Base-by-base conservation (phyloP, 2,888 invertebrate genomes). In the Sthenelais limicola region DNA sequence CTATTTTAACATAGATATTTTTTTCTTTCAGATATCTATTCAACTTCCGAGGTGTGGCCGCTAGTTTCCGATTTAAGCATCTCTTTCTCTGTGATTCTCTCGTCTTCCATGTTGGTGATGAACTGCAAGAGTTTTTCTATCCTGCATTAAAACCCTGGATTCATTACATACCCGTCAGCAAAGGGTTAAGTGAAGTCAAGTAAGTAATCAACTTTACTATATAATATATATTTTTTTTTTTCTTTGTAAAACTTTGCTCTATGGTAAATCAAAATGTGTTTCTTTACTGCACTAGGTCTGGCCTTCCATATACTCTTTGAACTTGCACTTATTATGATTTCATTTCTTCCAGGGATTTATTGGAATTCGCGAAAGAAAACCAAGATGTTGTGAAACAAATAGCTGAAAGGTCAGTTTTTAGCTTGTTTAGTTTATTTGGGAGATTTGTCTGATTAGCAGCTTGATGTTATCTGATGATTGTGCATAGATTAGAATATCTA, bases 51-150 rank as follows among this genome's bases (percentile, higher is more conserved):
- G 98, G 98, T 1, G 97, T 98, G 0, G 97, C 98, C 1, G 98
- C 98, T 12, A 97, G 97, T 87, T 98, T 98, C 85, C 91, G 98
- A n/a, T 92, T 97, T 70, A 97, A 97, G 86, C 97, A 98, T 89
- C 90, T 98, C 51, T 95, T 98, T 83, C 89, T 98, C 0, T 98
- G 98, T 85, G 92, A 93, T 81, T 97, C 97, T 0, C 88, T 97
- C 48, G 94, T 98, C 0, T 95, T 97, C 83, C 97, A 98, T 87
- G 96, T 97, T 0, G 97, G 97, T 0, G 90, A 94, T 80, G 94
- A 96, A 77, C 98, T 97, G 97, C 89, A 92, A 48, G 98, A 98
- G 89, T 98, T 98, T 88, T 98, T 96, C 88, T 98, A 98, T 85
- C 91, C 92, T 2, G 91, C 93, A 12, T 88, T 98, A 82, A 94